phyloP scores from a whole-genome alignment of 2,888 invertebrate genomes.

The Oscheius sp. region DNA sequence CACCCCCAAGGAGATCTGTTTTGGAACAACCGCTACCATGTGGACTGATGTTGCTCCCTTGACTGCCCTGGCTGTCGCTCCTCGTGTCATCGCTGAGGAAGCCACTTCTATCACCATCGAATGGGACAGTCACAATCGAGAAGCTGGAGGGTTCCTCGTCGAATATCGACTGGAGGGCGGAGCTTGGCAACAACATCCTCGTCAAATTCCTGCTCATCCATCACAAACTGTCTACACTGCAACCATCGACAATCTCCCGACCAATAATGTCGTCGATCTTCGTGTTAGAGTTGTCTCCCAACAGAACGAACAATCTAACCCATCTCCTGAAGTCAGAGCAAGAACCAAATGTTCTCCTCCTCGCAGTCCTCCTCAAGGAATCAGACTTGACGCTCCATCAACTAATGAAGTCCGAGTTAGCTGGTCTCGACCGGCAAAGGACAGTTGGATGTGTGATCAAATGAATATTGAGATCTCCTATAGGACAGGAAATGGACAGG shows the following conservation, averaged over 20 bases:
- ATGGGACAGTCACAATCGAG: conserved; percentile 63
- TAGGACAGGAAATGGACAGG: conserved; percentile 62
- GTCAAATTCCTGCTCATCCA: conserved; percentile 61
- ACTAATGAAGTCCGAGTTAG: conserved; percentile 66
- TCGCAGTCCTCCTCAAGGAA: conserved; percentile 64
- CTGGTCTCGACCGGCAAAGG: conserved; percentile 67
- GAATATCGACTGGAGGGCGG: conserved; percentile 65
- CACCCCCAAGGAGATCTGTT: conserved; percentile 54
- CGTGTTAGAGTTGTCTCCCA: conserved; percentile 63
- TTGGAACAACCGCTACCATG: conserved; percentile 64
- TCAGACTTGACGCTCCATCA: conserved; percentile 63
- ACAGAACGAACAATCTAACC: conserved; percentile 63
- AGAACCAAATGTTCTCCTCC: conserved; percentile 70
- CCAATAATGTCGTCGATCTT: conserved; percentile 68
- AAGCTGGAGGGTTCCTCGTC: conserved; percentile 65
- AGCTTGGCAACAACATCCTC: conserved; percentile 64
- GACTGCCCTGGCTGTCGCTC: conserved; percentile 56
- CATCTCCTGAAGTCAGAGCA: conserved; percentile 68
- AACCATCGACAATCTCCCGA: conserved; percentile 64
- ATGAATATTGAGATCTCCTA: conserved; percentile 69
- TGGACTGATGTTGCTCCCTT: conserved; percentile 63
- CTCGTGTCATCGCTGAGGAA: conserved; percentile 66
- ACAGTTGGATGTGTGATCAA: conserved; percentile 70
- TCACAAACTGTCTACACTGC: conserved; percentile 62
- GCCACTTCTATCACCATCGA: conserved; percentile 67